A percentile compares a stretch with the other conserved stretches of the same genome.
phyloP scores from a whole-genome alignment of 2,797 vertebrate species.

The Xiphorhynchus erythropygius region DNA sequence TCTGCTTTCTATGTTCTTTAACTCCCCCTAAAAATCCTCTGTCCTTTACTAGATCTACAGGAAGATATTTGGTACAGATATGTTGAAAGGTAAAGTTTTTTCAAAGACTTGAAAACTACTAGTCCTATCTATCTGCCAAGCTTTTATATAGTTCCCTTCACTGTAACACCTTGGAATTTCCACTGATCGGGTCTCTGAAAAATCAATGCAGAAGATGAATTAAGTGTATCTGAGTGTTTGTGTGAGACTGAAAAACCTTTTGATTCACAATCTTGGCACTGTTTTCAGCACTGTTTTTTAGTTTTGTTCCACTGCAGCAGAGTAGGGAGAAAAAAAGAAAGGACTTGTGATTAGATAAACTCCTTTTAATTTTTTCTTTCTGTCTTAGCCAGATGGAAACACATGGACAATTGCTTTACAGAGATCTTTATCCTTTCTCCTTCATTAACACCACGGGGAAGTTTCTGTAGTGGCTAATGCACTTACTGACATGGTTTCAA shows the following conservation, averaged over 20 bases:
- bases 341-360: slow-evolving; percentile 32
- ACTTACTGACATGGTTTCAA: slow-evolving; percentile 67
- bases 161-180: slow-evolving; percentile 36
- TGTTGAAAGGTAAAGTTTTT: slow-evolving; percentile 43
- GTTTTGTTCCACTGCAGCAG: not conserved
- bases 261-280: not conserved
- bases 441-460: slow-evolving; percentile 60
- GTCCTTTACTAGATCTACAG: slow-evolving; percentile 32
- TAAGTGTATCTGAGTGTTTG: slow-evolving; percentile 6
- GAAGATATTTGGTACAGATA: slow-evolving; percentile 25
- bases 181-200: not conserved
- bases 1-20: slow-evolving; percentile 46
- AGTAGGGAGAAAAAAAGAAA: not conserved
- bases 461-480: slow-evolving; percentile 61
- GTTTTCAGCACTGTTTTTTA: not conserved
- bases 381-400: slow-evolving; percentile 49
- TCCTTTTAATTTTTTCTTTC: slow-evolving; percentile 46
- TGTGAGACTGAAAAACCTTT: not conserved
- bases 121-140: not conserved
- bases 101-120: slow-evolving; percentile 36
- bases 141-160: slow-evolving; percentile 30
- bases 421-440: slow-evolving; percentile 58
- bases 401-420: slow-evolving; percentile 65
- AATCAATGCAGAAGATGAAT: slow-evolving; percentile 42
- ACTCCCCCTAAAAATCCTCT: slow-evolving; percentile 15